Evolutionary conservation across 1,140 invertebrate genomes (phyloP), one percentile per base, ranked within the genome.

Genomic region (Drosophila pectinifera): DNA sequence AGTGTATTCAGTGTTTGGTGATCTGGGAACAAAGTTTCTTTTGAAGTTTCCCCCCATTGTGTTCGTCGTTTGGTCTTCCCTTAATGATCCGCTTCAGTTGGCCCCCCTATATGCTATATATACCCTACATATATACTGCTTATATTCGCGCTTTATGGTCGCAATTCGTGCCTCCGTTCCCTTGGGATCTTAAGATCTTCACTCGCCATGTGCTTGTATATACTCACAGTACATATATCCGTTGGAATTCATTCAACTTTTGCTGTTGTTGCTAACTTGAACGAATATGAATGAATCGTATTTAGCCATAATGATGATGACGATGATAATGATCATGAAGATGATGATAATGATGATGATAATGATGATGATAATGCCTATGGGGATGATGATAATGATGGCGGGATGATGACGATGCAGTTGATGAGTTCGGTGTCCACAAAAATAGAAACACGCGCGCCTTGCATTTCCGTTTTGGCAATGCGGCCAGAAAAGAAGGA

Each of bases 391-490:
- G 56, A 65, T 53, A 55, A 72, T 80, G 59, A n/a, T n/a, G n/a
- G n/a, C n/a, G 41, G 64, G n/a, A 31, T 57, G 42, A 45, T 62
- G 56, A 65, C 57, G 59, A 72, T 80, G 59, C 65, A 70, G 67
- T 69, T 43, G 78, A 31, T 53, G 45, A 49, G 51, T 73, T 61
- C 64, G 81, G 79, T 63, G 67, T 63, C 74, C 84, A 59, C 59
- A 73, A 68, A 88, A 88, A 89, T 88, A 88, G 83, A 70, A 65
- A 68, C 76, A 84, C 75, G 72, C 75, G 75, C 75, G 57, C 34
- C 56, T 51, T 88, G 84, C 84, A 88, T 83, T 88, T 88, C 83
- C 84, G 83, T 88, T 88, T 88, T 88, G 83, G 79, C 84, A 88
- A 42, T 10, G 14, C 26, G 8, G 20, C 43, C 31, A 49, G 11